phyloP scores from a whole-genome alignment of 2,113 vertebrate genomes.

The Menura novaehollandiae region DNA sequence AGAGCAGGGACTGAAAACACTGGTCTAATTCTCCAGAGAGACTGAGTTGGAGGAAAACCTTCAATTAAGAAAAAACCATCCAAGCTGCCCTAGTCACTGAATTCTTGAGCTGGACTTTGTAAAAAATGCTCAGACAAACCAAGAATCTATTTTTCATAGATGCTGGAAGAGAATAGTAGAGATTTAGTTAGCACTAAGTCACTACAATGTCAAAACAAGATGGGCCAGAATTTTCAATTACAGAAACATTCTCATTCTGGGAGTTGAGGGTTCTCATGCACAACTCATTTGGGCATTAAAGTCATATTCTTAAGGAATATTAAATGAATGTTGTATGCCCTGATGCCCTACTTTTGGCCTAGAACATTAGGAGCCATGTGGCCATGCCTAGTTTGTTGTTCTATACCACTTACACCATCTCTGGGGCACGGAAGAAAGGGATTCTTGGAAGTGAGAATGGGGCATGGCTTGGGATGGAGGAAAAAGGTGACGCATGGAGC shows the following conservation, averaged over 20 bases:
- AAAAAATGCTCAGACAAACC: neutral
- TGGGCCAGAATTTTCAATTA: neutral
- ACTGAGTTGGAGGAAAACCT: neutral
- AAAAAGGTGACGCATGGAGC: neutral
- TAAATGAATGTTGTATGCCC: neutral
- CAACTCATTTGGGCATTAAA: neutral
- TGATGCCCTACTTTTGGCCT: neutral
- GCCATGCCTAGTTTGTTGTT: neutral
- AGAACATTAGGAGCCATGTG: neutral
- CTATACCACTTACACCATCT: too few relatives aligned
- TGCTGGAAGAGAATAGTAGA: neutral
- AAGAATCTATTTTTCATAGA: neutral
- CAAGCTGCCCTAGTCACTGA: neutral
- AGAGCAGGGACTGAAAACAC: neutral
- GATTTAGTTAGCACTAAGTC: neutral
- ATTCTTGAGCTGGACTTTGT: neutral
- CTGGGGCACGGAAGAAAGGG: neutral
- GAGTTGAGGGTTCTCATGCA: neutral
- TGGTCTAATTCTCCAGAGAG: neutral
- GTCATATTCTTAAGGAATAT: neutral
- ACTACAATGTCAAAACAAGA: neutral
- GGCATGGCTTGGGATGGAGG: neutral
- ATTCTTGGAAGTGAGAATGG: neutral
- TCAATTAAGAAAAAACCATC: neutral
- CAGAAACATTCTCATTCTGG: neutral